Percentiles rank a stretch among this genome's conserved stretches.
These are phyloP conservation scores for Aldabrachelys gigantea DNA, from an alignment of 2,113 vertebrate species.

Conservation along the genomic window DNA sequence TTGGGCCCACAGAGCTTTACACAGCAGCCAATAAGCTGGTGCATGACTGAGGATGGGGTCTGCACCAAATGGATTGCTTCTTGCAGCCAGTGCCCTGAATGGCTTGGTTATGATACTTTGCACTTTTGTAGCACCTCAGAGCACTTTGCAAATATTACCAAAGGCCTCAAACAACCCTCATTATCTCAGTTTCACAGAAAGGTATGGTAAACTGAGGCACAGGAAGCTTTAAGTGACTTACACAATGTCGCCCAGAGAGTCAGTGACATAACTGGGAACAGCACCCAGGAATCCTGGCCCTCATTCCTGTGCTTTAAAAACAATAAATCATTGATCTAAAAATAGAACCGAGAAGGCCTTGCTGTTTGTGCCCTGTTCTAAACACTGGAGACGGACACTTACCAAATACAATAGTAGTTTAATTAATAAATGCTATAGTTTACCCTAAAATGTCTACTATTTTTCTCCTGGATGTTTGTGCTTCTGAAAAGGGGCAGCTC, in stretches of 20 bases:
- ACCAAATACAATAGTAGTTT: not conserved
- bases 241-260: not conserved
- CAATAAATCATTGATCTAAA: not conserved
- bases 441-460: not conserved
- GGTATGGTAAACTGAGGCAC: not conserved
- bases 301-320: not conserved
- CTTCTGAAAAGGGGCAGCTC: not conserved
- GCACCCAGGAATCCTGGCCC: not conserved
- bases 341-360: not conserved
- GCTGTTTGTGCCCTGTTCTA: not conserved
- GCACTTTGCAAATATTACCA: not conserved
- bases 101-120: not conserved
- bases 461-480: not conserved
- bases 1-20: not conserved
- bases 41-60: fast-evolving
- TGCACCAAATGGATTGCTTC: not conserved
- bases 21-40: not conserved
- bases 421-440: not conserved
- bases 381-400: not conserved
- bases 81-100: not conserved
- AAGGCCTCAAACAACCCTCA: not conserved
- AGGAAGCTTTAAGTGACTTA: not conserved
- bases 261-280: not conserved
- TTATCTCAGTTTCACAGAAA: conserved; percentile 2
- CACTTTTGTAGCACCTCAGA: not conserved